Evolutionary conservation across 2,888 invertebrate genomes (phyloP).

Genomic region (Synergus umbraculus): DNA sequence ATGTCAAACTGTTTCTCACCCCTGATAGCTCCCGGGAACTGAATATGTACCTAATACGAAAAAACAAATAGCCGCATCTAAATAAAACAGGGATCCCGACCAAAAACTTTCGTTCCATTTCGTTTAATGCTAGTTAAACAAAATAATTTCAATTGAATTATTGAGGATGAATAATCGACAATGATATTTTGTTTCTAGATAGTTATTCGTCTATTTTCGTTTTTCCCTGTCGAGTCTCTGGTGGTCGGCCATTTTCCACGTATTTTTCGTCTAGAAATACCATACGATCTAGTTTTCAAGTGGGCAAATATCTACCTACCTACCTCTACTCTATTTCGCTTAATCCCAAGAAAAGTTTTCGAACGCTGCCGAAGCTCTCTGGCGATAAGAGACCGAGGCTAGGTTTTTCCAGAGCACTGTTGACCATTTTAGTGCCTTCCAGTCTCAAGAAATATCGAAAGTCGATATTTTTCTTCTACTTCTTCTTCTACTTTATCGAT

Average conservation of each 20-base stretch:
- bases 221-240: neutral
- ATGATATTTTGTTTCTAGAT: neutral
- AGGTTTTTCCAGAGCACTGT: neutral
- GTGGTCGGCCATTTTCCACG: neutral
- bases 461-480: neutral
- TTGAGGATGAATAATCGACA: neutral
- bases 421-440: constrained; percentile 5
- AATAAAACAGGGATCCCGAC: too few species aligned
- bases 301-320: constrained; percentile 6
- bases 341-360: neutral
- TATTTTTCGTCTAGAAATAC: neutral
- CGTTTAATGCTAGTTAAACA: too few species aligned
- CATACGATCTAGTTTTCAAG: neutral
- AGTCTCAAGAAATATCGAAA: neutral
- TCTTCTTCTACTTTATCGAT: neutral
- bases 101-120: too few species aligned
- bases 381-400: constrained; percentile 1
- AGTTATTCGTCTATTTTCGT: neutral
- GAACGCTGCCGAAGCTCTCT: neutral
- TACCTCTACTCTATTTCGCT: neutral
- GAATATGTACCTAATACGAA: neutral
- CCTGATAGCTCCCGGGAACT: neutral
- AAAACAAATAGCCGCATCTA: too few species aligned
- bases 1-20: neutral
- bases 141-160: too few species aligned